Evolutionary conservation across 2,113 vertebrate species (phyloP), one percentile per base, ranked within the genome.

Genomic region (Daphoenositta chrysoptera): DNA sequence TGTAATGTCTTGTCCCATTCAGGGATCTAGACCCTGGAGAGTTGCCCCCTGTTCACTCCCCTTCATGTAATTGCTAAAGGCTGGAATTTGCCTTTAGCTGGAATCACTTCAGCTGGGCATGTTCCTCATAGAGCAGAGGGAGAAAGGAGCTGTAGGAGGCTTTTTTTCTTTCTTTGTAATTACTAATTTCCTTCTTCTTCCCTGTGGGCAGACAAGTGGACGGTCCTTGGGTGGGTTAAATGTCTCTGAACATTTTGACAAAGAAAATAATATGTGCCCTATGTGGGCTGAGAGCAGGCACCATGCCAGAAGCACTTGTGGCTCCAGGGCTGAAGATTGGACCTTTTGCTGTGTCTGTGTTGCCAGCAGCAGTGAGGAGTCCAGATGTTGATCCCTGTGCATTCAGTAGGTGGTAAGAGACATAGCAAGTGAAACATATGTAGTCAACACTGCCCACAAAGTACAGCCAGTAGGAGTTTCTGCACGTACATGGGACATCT

Each of bases 401-500:
- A 2, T 81, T 87, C 77, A 5, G 31, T 21, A 40, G 83, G 89
- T n/a, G 56, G 77, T 35, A 50, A 23, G 53, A 76, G 53, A 21
- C 6, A 0, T 11, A 30, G 60, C 69, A 75, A 44, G 54, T 40
- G 57, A 47, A 68, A 76, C 26, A 9, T 16, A 7, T 3, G 27
- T 71, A 53, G 28, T 47, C 61, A 77, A 13, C 4, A 1, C 17
- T 48, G n/a, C 51, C 42, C 42, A 10, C 37, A 31, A 33, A 40
- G 79, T 40, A 39, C 78, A 45, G 28, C 9, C 45, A 18, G 50
- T 23, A 20, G 54, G 53, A 68, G 16, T 13, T 79, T 9, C 26
- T 89, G 56, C n/a, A 37, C 0, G 0, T 28, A 13, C 5, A 0
- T 50, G 11, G 18, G 15, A 11, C 0, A 0, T 60, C 44, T 64